phyloP scores from a whole-genome alignment of 1,140 invertebrate genomes.

The Aphis gossypii region DNA sequence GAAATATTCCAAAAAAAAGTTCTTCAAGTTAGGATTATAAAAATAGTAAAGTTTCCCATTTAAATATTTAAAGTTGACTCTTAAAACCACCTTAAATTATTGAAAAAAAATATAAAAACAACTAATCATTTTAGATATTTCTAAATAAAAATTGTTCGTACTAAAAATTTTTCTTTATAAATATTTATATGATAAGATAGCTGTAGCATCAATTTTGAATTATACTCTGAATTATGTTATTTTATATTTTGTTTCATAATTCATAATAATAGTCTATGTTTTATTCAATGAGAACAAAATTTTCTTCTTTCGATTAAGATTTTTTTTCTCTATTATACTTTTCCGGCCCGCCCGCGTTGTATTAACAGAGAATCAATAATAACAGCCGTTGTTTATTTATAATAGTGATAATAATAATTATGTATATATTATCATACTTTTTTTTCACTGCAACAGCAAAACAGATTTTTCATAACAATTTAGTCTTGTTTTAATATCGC shows the following conservation, averaged over 20 bases:
- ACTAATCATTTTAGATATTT: too few species aligned
- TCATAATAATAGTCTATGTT: background rate
- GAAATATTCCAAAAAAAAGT: too few species aligned
- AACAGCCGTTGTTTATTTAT: background rate
- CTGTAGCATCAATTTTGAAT: too few species aligned
- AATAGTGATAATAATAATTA: background rate
- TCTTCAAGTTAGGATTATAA: too few species aligned
- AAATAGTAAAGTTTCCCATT: too few species aligned
- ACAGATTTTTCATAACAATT: background rate
- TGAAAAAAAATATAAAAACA: too few species aligned
- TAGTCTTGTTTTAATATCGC: background rate
- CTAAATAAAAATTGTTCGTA: too few species aligned
- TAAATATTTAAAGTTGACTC: too few species aligned
- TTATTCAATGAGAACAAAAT: background rate
- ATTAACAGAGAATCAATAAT: background rate
- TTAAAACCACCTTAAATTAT: too few species aligned
- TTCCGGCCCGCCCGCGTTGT: background rate
- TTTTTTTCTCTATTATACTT: background rate
- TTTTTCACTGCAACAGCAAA: background rate
- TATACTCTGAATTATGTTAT: background rate
- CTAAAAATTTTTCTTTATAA: too few species aligned
- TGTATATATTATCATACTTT: background rate
- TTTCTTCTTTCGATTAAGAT: background rate
- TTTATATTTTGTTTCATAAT: background rate
- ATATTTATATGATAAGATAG: too few species aligned